phyloP scores from a whole-genome alignment of 2,113 vertebrate genomes.

The Suncus etruscus region DNA sequence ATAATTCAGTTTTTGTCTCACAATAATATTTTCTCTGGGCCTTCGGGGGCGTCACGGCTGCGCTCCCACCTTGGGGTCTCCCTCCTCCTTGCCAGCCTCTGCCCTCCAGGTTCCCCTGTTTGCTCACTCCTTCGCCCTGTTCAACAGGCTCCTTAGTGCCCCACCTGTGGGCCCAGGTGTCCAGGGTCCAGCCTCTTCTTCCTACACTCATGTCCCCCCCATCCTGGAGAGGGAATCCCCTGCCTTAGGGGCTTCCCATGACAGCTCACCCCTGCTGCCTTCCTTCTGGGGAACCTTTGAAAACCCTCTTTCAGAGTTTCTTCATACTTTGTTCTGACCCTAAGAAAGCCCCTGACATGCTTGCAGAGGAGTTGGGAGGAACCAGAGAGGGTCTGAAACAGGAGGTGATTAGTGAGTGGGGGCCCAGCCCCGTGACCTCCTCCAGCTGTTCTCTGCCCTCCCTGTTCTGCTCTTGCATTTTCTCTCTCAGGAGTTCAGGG shows the following conservation, averaged over 20 bases:
- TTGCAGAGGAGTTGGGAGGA: not conserved
- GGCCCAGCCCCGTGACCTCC: not conserved
- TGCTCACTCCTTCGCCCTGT: no score
- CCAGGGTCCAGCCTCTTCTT: not conserved
- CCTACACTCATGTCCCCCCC: no score
- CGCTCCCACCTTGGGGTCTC: not conserved
- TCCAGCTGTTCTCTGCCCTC: not conserved
- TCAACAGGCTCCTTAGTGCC: no score
- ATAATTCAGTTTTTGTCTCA: slow-evolving; percentile 81
- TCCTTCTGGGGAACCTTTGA: not conserved
- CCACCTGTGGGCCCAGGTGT: no score
- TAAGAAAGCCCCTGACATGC: not conserved
- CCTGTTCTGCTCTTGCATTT: not conserved
- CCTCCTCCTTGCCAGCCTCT: rapidly evolving
- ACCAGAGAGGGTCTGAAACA: not conserved
- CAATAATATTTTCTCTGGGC: slow-evolving; percentile 80
- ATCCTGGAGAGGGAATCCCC: no score
- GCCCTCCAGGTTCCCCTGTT: rapidly evolving
- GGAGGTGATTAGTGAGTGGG: not conserved
- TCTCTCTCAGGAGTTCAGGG: not conserved
- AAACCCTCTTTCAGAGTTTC: not conserved
- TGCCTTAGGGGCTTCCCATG: no score
- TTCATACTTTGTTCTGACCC: no score
- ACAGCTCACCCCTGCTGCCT: not conserved
- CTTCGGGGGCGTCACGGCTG: slow-evolving; percentile 66